These are phyloP conservation scores for Trichonephila clavipes DNA, from an alignment of 1,140 invertebrate genomes.

Conservation along the genomic window DNA sequence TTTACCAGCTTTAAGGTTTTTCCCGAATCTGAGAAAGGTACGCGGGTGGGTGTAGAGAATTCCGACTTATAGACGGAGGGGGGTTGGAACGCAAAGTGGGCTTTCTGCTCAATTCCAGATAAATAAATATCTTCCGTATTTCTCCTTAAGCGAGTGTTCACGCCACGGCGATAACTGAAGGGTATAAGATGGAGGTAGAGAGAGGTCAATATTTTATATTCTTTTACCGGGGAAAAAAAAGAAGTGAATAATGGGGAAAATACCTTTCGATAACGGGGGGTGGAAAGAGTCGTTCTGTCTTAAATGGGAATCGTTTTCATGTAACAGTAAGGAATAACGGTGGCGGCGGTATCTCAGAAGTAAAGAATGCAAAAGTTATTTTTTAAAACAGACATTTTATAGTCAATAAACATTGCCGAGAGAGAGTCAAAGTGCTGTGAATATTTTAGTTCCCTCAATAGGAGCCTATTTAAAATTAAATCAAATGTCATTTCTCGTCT, in stretches of 20 bases:
- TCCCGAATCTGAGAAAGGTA: conserved; percentile 21
- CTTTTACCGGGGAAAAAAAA: conserved; percentile 5
- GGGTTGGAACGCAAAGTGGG: conserved; percentile 18
- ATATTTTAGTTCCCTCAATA: too few species aligned
- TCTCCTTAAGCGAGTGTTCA: conserved; percentile 63
- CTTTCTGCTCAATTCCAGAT: conserved; percentile 59
- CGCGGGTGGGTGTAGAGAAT: not conserved
- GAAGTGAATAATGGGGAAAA: conserved; percentile 9
- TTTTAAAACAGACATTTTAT: too few species aligned
- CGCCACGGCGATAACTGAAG: conserved; percentile 33
- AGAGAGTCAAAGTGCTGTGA: too few species aligned
- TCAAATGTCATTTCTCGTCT: too few species aligned
- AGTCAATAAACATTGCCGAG: too few species aligned
- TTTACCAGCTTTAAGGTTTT: conserved; percentile 71
- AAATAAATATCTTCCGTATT: conserved; percentile 72
- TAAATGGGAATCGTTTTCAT: not conserved
- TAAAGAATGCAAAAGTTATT: too few species aligned
- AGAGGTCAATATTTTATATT: conserved; percentile 50
- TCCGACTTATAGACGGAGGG: conserved; percentile 10
- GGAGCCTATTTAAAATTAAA: too few species aligned
- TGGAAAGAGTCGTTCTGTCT: not conserved
- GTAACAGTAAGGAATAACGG: not conserved
- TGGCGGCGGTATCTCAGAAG: not conserved
- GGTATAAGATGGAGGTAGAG: not conserved
- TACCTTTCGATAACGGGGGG: not conserved